Percentiles rank a stretch among this genome's conserved stretches.
Evolutionary conservation across 2,797 vertebrate species (phyloP).

Genomic region (Spinus pinus): DNA sequence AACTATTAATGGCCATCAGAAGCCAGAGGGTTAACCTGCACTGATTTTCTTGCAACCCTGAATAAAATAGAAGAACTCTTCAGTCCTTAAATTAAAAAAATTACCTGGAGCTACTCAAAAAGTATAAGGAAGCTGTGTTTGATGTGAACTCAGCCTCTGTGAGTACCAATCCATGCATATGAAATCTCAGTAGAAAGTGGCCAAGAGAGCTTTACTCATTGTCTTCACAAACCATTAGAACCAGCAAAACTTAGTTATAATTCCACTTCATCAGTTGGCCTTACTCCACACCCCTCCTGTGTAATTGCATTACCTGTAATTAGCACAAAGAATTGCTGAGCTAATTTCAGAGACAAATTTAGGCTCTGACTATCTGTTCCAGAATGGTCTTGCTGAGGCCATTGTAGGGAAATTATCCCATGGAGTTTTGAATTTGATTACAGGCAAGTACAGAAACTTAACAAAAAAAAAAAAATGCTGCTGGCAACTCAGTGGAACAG

Average conservation of each 20-base stretch:
- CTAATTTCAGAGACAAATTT: background rate
- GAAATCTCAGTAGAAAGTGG: background rate
- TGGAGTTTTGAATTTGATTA: background rate
- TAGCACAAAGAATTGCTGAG: background rate
- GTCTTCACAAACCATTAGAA: background rate
- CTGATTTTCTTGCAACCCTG: background rate
- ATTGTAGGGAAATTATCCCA: background rate
- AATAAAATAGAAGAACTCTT: background rate
- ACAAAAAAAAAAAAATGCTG: background rate
- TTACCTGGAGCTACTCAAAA: background rate
- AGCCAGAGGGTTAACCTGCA: background rate
- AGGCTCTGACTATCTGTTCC: background rate
- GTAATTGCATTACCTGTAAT: background rate
- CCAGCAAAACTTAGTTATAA: background rate
- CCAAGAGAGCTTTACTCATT: background rate
- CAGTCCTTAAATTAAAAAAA: background rate
- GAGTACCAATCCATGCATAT: background rate
- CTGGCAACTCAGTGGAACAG: background rate
- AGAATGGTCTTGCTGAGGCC: background rate
- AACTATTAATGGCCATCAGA: background rate
- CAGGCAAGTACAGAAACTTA: background rate
- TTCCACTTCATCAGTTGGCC: background rate
- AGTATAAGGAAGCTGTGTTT: background rate
- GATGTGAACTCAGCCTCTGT: background rate
- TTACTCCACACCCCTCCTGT: background rate